phyloP scores from a whole-genome alignment of 2,113 vertebrate genomes.

The Gambusia affinis region DNA sequence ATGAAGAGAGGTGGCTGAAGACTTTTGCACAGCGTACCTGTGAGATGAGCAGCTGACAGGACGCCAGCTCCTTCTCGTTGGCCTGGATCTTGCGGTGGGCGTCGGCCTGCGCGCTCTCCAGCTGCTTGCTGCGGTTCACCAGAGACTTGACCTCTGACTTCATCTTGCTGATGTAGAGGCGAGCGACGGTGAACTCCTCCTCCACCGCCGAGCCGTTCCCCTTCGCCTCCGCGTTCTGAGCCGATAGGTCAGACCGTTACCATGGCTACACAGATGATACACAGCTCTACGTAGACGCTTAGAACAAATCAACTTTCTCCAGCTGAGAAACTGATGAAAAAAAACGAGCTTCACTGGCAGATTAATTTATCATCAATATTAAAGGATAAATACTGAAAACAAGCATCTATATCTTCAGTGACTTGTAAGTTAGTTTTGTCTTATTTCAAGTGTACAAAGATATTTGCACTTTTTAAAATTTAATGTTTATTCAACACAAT shows the following conservation, averaged over 20 bases:
- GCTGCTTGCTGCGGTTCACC: slow-evolving; percentile 89
- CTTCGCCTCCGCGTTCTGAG: slow-evolving; percentile 85
- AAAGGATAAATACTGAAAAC: too few species aligned
- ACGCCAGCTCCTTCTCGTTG: slow-evolving; percentile 89
- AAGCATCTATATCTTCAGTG: too few species aligned
- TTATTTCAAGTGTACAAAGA: too few species aligned
- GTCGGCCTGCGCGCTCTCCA: slow-evolving; percentile 89
- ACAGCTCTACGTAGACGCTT: too few species aligned
- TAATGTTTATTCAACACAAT: too few species aligned
- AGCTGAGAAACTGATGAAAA: too few species aligned
- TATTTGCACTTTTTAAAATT: too few species aligned
- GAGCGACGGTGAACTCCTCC: slow-evolving; percentile 91
- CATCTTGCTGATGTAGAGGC: slow-evolving; percentile 93
- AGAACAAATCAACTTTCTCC: too few species aligned
- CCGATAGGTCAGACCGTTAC: not conserved
- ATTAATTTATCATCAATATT: too few species aligned
- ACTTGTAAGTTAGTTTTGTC: too few species aligned
- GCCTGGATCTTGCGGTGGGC: slow-evolving; percentile 90
- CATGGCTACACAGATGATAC: too few species aligned
- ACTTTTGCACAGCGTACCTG: slow-evolving; percentile 75
- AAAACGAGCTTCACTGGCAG: too few species aligned
- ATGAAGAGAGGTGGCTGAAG: not conserved
- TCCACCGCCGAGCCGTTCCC: slow-evolving; percentile 83
- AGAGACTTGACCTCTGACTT: slow-evolving; percentile 92
- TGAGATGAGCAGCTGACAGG: slow-evolving; percentile 91